Evolutionary conservation across 2,888 invertebrate genomes (phyloP).

Genomic region (Ormyrus nitidulus): DNA sequence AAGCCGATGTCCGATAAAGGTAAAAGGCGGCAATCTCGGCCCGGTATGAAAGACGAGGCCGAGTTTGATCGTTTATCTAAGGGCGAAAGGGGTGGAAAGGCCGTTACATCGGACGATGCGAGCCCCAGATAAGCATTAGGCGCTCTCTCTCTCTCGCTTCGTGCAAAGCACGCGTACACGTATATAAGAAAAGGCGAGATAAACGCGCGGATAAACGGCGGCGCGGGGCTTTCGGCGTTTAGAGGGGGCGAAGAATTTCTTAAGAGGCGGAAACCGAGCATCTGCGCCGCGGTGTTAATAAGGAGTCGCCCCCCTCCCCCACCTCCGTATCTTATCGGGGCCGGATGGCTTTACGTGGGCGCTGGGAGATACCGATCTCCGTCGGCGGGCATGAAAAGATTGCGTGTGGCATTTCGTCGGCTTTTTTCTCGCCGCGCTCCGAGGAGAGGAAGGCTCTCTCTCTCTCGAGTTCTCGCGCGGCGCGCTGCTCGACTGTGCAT

Average conservation of each 20-base stretch:
- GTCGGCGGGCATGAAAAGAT: background rate
- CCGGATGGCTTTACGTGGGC: background rate
- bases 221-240: background rate
- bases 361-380: conserved; percentile 25
- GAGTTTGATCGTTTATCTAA: conserved; percentile 15
- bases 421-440: background rate
- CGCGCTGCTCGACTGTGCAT: no score
- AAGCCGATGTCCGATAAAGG: conserved; percentile 31
- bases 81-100: conserved; percentile 29
- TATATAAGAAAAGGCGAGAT: conserved; percentile 19
- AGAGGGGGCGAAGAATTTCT: conserved; percentile 16
- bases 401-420: conserved; percentile 25
- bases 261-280: conserved; percentile 38
- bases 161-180: no score
- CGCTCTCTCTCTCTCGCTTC: background rate
- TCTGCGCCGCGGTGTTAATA: conserved; percentile 34
- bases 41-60: background rate
- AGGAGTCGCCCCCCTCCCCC: background rate
- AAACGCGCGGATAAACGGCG: conserved; percentile 21
- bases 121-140: background rate
- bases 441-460: no score
- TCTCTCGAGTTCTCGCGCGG: no score
- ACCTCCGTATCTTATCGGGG: conserved; percentile 35
- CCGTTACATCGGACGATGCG: conserved; percentile 16
- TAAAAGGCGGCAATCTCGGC: background rate